Evolutionary conservation across 2,113 vertebrate genomes (phyloP).

Genomic region (Turnix velox): DNA sequence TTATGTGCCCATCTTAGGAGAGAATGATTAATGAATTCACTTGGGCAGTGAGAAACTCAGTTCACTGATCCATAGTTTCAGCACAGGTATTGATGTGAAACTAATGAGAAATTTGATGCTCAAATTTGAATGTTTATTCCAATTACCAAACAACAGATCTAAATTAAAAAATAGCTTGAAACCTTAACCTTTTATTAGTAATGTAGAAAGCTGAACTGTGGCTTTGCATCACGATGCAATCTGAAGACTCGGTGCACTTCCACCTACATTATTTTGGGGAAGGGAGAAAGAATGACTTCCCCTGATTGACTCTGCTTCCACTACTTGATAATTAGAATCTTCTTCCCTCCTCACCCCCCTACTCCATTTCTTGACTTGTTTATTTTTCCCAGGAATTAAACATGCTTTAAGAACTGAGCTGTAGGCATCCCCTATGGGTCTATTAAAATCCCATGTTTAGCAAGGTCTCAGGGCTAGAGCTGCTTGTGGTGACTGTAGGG

Average conservation of each 20-base stretch:
- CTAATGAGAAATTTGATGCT: constrained; percentile 87
- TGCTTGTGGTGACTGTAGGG: background rate
- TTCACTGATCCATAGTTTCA: constrained; percentile 80
- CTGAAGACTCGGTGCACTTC: background rate
- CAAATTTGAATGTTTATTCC: constrained; percentile 85
- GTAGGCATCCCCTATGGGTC: constrained; percentile 41
- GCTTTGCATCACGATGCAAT: background rate
- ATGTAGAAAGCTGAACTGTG: constrained; percentile 11
- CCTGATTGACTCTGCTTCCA: constrained; percentile 13
- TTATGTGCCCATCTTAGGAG: constrained; percentile 74
- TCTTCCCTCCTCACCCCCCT: background rate
- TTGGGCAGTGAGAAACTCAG: constrained; percentile 78
- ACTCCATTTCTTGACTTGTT: background rate
- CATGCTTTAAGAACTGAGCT: background rate
- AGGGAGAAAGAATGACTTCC: background rate
- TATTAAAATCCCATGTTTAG: background rate
- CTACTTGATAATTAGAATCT: constrained; percentile 15
- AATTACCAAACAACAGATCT: constrained; percentile 82
- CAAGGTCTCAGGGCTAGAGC: background rate
- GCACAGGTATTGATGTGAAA: constrained; percentile 84
- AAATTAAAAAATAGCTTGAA: constrained; percentile 72
- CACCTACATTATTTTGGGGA: constrained; percentile 17
- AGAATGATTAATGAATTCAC: constrained; percentile 87
- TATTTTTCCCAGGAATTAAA: background rate
- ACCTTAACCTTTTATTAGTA: constrained; percentile 75